Percentiles rank a stretch among this genome's conserved stretches.
Conservation (phyloP, 1,140 invertebrate species). For the Papilio dardanus region DNA sequence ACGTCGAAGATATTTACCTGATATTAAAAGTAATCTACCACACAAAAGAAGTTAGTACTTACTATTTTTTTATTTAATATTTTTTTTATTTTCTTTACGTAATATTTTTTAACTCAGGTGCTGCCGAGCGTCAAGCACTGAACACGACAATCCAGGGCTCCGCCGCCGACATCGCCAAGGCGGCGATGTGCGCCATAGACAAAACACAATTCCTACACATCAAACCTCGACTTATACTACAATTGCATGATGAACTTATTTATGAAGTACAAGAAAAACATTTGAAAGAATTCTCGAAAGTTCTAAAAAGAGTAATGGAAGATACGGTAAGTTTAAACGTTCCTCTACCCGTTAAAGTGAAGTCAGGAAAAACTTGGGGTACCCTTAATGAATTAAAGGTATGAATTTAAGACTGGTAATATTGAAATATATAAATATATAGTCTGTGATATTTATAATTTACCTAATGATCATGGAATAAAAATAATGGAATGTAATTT, state of each 20-base stretch:
- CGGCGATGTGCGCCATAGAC: constrained; percentile 93
- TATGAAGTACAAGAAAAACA: constrained; percentile 91
- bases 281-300: constrained; percentile 84
- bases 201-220: constrained; percentile 81
- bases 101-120: constrained; percentile 78
- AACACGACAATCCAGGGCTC: constrained; percentile 98
- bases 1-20: constrained; percentile 90
- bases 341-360: constrained; percentile 93
- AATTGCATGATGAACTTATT: constrained; percentile 98
- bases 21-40: constrained; percentile 86
- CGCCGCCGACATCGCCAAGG: constrained; percentile 97
- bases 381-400: constrained; percentile 80
- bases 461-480: neutral
- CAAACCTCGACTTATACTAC: constrained; percentile 88
- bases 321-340: constrained; percentile 88
- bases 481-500: constrained; percentile 15
- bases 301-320: constrained; percentile 93
- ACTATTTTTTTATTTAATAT: constrained; percentile 10
- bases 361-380: constrained; percentile 92
- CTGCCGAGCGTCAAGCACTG: constrained; percentile 97
- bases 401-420: constrained; percentile 39
- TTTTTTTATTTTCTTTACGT: neutral
- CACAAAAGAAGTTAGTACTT: constrained; percentile 79
- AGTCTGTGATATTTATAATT: constrained; percentile 53
- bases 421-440: constrained; percentile 41